A percentile compares a stretch with the other conserved stretches of the same genome.
These are phyloP conservation scores for Synanthedon tipuliformis DNA, from an alignment of 2,888 invertebrate species.

Conservation along the genomic window DNA sequence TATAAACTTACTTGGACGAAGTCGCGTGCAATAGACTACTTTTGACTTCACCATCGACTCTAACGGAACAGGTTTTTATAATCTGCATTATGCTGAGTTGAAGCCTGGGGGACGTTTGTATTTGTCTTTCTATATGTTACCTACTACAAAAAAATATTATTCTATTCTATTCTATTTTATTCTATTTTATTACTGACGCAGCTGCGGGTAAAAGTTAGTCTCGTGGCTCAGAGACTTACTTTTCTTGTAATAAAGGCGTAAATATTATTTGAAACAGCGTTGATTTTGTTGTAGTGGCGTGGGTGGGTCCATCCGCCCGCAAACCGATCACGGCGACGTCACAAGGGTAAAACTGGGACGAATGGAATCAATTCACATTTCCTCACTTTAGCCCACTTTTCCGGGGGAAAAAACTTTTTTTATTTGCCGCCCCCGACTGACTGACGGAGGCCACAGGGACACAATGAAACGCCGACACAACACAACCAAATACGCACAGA, in stretches of 20 bases:
- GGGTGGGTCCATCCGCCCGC: not conserved
- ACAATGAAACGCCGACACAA: conserved; percentile 13
- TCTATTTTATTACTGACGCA: no score
- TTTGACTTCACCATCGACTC: no score
- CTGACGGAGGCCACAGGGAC: conserved; percentile 35
- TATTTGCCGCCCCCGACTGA: conserved; percentile 41
- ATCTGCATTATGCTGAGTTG: no score
- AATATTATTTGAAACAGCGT: conserved; percentile 5
- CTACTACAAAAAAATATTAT: no score
- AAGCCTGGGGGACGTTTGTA: no score
- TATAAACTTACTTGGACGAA: no score
- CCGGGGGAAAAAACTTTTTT: conserved; percentile 34
- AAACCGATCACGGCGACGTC: conserved; percentile 8
- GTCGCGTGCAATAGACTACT: no score
- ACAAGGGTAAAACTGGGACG: not conserved
- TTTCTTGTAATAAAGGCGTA: not conserved
- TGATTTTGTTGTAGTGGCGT: conserved; percentile 2
- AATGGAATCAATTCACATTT: conserved; percentile 37
- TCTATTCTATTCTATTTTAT: no score
- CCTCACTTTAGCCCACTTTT: conserved; percentile 22
- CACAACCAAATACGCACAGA: conserved; percentile 16
- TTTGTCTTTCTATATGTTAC: no score
- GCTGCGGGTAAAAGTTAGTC: no score
- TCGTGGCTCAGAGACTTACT: no score
- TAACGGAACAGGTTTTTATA: no score